A percentile compares a stretch with the other conserved stretches of the same genome.
These are phyloP conservation scores for Ophioderma brevispina DNA, from an alignment of 35 echinoderm and acorn worm genomes.

Conservation along the genomic window DNA sequence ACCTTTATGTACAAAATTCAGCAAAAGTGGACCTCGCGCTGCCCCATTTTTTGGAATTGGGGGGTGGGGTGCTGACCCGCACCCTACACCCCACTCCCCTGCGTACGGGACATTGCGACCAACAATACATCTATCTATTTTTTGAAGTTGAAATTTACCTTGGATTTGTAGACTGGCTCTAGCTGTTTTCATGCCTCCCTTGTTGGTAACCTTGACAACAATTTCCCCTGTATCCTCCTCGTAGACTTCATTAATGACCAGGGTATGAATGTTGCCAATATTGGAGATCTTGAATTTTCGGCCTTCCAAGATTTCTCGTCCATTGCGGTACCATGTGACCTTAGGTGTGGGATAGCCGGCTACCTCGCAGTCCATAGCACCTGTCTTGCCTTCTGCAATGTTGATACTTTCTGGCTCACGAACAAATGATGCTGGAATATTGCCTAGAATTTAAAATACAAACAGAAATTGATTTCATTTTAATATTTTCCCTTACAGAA, in stretches of 20 bases:
- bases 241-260: slow-evolving; percentile 86
- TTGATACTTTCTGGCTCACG: slow-evolving; percentile 51
- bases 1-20: too few relatives aligned
- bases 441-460: slow-evolving; percentile 35
- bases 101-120: too few relatives aligned
- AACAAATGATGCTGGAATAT: slow-evolving; percentile 67
- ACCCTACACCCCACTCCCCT: too few relatives aligned
- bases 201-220: slow-evolving; percentile 79
- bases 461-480: too few relatives aligned
- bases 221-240: slow-evolving; percentile 87
- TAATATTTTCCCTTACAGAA: too few relatives aligned
- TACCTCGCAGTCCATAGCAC: slow-evolving; percentile 72
- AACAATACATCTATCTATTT: too few relatives aligned
- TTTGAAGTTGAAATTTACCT: too few relatives aligned
- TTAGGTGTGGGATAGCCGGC: slow-evolving; percentile 86
- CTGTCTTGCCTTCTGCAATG: slow-evolving; percentile 65
- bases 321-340: slow-evolving; percentile 86
- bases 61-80: too few relatives aligned
- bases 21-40: too few relatives aligned
- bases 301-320: slow-evolving; percentile 73
- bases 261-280: slow-evolving; percentile 69
- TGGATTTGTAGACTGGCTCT: slow-evolving; percentile 55
- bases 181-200: slow-evolving; percentile 68
- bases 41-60: too few relatives aligned
- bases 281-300: slow-evolving; percentile 77